These are phyloP conservation scores for Zophobas morio DNA, from an alignment of 1,140 invertebrate genomes.

Conservation along the genomic window DNA sequence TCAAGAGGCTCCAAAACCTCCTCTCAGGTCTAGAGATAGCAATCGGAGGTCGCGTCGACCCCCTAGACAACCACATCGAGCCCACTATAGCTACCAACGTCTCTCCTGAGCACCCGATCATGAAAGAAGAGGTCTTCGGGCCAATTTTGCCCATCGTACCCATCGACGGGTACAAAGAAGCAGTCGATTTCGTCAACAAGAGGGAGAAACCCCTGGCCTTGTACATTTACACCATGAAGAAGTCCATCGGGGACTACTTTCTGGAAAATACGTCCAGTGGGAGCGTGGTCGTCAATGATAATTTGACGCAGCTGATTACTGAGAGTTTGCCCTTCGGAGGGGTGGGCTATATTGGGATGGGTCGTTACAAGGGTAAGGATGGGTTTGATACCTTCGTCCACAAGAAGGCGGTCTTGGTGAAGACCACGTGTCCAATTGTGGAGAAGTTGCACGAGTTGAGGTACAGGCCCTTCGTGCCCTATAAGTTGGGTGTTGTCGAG, in stretches of 20 bases:
- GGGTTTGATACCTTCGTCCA: slow-evolving; percentile 95
- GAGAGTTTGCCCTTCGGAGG: slow-evolving; percentile 67
- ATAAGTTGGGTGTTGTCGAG: slow-evolving; percentile 77
- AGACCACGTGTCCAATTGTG: slow-evolving; percentile 77
- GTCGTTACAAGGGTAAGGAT: slow-evolving; percentile 91
- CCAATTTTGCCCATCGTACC: slow-evolving; percentile 91
- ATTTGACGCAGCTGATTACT: slow-evolving; percentile 77
- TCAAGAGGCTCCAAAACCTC: slow-evolving; percentile 66
- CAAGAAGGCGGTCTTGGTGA: slow-evolving; percentile 86
- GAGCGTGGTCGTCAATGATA: slow-evolving; percentile 85
- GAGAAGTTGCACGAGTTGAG: slow-evolving; percentile 76
- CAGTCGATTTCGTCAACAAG: slow-evolving; percentile 88
- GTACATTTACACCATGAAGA: slow-evolving; percentile 84
- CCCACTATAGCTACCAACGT: slow-evolving; percentile 87
- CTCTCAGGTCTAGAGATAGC: slow-evolving; percentile 80
- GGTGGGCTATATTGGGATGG: slow-evolving; percentile 92
- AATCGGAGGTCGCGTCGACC: slow-evolving; percentile 84
- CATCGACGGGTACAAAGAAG: slow-evolving; percentile 88
- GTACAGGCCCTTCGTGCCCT: slow-evolving; percentile 88
- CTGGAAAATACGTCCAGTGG: slow-evolving; percentile 83
- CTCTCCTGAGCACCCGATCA: slow-evolving; percentile 78
- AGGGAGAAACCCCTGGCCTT: slow-evolving; percentile 85
- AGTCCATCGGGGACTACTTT: slow-evolving; percentile 73
- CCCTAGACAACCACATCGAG: slow-evolving; percentile 83
- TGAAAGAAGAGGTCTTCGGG: slow-evolving; percentile 97